These are phyloP conservation scores for Condylostylus longicornis DNA, from an alignment of 1,140 invertebrate genomes.

Conservation along the genomic window DNA sequence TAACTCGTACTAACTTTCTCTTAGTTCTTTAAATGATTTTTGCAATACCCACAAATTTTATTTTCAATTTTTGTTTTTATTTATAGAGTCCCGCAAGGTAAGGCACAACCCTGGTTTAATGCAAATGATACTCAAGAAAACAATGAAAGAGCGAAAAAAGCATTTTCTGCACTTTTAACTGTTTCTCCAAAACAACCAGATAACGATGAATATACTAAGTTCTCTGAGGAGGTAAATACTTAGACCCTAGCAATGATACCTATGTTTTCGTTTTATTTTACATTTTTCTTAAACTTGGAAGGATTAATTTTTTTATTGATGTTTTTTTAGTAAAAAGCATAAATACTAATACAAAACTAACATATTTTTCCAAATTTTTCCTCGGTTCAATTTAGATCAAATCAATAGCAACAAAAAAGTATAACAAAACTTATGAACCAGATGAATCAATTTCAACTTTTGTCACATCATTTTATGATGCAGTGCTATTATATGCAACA, in stretches of 20 bases:
- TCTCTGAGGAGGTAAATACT: conserved; percentile 50
- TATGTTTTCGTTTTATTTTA: background rate
- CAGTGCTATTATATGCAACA: conserved; percentile 79
- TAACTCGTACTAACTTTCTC: conserved; percentile 7
- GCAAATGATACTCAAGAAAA: conserved; percentile 59
- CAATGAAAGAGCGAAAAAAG: conserved; percentile 71
- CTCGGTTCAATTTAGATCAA: conserved; percentile 46
- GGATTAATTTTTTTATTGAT: background rate
- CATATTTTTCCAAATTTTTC: conserved; percentile 6
- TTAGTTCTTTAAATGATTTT: background rate
- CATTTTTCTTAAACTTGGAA: background rate
- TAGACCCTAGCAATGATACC: too few relatives aligned
- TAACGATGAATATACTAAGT: conserved; percentile 57
- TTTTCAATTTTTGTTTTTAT: background rate
- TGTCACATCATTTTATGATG: conserved; percentile 91
- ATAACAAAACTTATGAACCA: conserved; percentile 64
- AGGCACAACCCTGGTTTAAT: conserved; percentile 64
- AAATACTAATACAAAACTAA: conserved; percentile 4
- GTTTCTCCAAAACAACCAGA: conserved; percentile 75
- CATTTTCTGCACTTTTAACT: conserved; percentile 78
- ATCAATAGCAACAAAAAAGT: conserved; percentile 55
- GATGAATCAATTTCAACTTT: conserved; percentile 63
- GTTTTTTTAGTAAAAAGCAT: background rate
- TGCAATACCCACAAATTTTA: background rate
- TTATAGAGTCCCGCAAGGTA: conserved; percentile 23